These are phyloP conservation scores for Petrocephalus schoutedeni DNA, from an alignment of 2,797 vertebrate species.

Conservation along the genomic window DNA sequence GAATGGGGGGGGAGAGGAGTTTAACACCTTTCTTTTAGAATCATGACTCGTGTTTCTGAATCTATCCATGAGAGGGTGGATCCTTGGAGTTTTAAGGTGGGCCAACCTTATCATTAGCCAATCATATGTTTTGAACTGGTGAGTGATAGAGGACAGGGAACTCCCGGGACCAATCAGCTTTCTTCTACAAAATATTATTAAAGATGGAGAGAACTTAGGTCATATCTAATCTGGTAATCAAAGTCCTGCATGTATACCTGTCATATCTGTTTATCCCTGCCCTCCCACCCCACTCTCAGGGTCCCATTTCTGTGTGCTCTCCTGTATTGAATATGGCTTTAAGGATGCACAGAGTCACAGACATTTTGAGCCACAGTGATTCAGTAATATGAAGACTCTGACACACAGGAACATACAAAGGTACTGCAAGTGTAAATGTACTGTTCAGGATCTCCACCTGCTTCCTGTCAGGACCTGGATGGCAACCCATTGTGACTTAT, in stretches of 20 bases:
- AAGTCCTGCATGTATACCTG: conserved; percentile 4
- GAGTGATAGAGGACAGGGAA: background rate
- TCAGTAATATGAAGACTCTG: background rate
- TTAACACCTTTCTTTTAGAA: background rate
- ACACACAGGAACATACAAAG: background rate
- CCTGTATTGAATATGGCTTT: background rate
- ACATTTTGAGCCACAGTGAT: background rate
- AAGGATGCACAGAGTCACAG: background rate
- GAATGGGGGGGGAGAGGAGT: background rate
- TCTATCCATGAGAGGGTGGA: background rate
- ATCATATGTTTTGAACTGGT: background rate
- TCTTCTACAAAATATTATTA: background rate
- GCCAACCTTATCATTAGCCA: background rate
- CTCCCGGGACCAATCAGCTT: background rate
- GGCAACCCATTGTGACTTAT: background rate
- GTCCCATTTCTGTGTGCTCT: background rate
- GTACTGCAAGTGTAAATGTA: background rate
- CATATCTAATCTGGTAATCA: background rate
- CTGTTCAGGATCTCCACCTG: background rate
- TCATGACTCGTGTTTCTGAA: background rate
- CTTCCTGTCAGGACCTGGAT: background rate
- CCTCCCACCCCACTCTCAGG: background rate
- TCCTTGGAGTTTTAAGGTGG: background rate
- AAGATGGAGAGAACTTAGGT: background rate
- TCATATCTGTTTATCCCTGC: conserved; percentile 9